Percentiles rank a stretch among this genome's conserved stretches.
These are phyloP conservation scores for Carollia perspicillata DNA, from an alignment of 2,113 vertebrate genomes.

Conservation along the genomic window DNA sequence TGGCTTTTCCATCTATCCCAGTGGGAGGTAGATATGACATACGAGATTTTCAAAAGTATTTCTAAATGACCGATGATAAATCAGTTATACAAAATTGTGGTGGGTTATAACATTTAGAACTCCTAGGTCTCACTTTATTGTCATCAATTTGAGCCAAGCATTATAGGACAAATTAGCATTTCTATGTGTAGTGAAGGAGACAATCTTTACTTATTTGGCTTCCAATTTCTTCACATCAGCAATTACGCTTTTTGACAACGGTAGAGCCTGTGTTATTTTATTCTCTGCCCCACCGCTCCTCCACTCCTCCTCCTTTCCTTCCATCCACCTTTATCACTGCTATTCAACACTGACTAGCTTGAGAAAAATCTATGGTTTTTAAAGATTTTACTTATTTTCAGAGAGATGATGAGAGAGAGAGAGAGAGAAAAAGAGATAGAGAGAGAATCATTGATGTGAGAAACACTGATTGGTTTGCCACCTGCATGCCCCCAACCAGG, in stretches of 20 bases:
- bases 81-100: neutral
- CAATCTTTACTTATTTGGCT: neutral
- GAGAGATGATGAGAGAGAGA: no score
- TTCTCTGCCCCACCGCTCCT: neutral
- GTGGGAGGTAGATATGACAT: neutral
- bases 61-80: neutral
- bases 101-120: neutral
- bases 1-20: neutral
- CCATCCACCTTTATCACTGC: neutral
- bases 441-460: no score
- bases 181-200: neutral
- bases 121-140: neutral
- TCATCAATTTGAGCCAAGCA: neutral
- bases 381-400: neutral
- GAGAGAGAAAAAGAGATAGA: no score
- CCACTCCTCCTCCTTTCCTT: neutral
- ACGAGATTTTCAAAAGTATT: neutral
- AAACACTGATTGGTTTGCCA: no score
- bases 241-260: neutral
- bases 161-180: neutral
- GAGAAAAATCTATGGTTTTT: conserved; percentile 19
- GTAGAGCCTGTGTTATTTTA: neutral
- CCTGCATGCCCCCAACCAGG: no score
- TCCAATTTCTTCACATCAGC: neutral
- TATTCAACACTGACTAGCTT: neutral